These are phyloP conservation scores for Sebastes vulpes DNA, from an alignment of 2,797 vertebrate species.

Conservation along the genomic window DNA sequence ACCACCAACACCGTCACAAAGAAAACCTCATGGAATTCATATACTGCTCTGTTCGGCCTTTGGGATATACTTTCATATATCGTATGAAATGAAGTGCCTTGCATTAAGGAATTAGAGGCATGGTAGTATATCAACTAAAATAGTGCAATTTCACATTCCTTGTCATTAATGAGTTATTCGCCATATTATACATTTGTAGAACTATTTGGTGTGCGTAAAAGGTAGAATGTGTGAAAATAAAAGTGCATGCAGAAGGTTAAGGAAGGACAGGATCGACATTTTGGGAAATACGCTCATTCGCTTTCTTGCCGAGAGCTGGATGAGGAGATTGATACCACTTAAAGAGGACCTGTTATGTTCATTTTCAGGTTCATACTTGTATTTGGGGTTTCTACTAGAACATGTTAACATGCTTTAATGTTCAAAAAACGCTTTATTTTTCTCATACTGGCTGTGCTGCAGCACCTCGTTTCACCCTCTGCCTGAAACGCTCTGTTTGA, in stretches of 20 bases:
- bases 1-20: conserved; percentile 33
- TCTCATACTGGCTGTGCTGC: too few relatives aligned
- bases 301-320: not conserved
- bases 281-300: not conserved
- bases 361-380: too few relatives aligned
- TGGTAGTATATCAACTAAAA: conserved; percentile 69
- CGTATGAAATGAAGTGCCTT: conserved; percentile 52
- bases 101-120: conserved; percentile 66
- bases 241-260: conserved; percentile 69
- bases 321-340: not conserved
- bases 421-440: too few relatives aligned
- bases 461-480: too few relatives aligned
- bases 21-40: conserved; percentile 49
- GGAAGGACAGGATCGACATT: not conserved
- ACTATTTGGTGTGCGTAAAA: conserved; percentile 69
- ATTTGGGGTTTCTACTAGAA: too few relatives aligned
- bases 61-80: conserved; percentile 45
- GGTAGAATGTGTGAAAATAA: conserved; percentile 59
- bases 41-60: conserved; percentile 48
- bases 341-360: too few relatives aligned
- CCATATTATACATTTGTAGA: conserved; percentile 54
- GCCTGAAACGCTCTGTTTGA: too few relatives aligned
- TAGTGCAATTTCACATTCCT: conserved; percentile 85
- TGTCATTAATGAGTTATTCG: conserved; percentile 64
- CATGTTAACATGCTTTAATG: too few relatives aligned